phyloP scores from a whole-genome alignment of 2,113 vertebrate species.

The Electrona antarctica region DNA sequence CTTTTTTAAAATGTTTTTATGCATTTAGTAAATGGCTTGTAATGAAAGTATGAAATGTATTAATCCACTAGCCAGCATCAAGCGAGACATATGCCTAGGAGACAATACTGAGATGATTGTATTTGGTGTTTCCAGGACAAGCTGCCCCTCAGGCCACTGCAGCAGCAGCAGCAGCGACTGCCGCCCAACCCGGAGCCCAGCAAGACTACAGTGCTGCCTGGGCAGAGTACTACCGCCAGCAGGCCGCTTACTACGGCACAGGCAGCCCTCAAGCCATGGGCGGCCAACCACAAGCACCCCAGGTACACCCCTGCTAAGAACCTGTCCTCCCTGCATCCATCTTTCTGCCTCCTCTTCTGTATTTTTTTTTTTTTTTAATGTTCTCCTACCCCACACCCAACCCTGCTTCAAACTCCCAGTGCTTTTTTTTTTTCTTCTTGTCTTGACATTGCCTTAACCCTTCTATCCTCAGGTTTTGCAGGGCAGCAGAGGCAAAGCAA shows the following conservation, averaged over 20 bases:
- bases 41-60: too few relatives aligned
- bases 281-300: slow-evolving; percentile 87
- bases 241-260: slow-evolving; percentile 96
- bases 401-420: slow-evolving; percentile 30
- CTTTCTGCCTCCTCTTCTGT: not conserved
- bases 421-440: not conserved
- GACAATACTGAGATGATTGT: too few relatives aligned
- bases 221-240: slow-evolving; percentile 98
- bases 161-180: slow-evolving; percentile 77
- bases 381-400: slow-evolving; percentile 25
- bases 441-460: slow-evolving; percentile 59
- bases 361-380: slow-evolving; percentile 29
- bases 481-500: slow-evolving; percentile 85
- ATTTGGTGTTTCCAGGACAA: slow-evolving; percentile 68
- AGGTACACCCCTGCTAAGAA: slow-evolving; percentile 83
- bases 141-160: slow-evolving; percentile 83
- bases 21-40: too few relatives aligned
- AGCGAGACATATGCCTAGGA: too few relatives aligned
- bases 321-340: slow-evolving; percentile 41
- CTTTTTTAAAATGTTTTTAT: too few relatives aligned
- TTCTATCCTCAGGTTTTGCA: slow-evolving; percentile 86
- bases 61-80: too few relatives aligned
- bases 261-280: slow-evolving; percentile 94
- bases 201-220: slow-evolving; percentile 97
- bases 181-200: slow-evolving; percentile 90